A percentile compares a stretch with the other conserved stretches of the same genome.
phyloP scores from a whole-genome alignment of 2,888 invertebrate species.

The Coleophora flavipennella region DNA sequence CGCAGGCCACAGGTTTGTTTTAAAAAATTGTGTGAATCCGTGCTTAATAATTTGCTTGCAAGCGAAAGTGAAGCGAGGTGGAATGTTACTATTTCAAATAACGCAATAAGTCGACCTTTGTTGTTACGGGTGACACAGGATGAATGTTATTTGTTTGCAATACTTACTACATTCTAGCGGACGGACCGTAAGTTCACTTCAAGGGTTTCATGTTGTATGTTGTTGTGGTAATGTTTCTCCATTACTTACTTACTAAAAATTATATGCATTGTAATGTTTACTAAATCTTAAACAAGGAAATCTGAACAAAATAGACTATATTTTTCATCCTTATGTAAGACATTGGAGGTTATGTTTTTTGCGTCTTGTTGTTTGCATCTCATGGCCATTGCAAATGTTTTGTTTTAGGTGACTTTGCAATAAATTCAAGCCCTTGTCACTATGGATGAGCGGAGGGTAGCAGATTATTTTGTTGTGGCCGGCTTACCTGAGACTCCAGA shows the following conservation, averaged over 20 bases:
- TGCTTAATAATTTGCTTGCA: no score
- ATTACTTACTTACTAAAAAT: constrained; percentile 5
- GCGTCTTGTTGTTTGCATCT: constrained; percentile 11
- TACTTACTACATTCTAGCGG: constrained; percentile 27
- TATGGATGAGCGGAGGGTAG: constrained; percentile 92
- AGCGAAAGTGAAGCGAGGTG: constrained; percentile 3
- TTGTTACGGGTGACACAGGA: constrained; percentile 20
- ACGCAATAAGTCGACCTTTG: constrained; percentile 22
- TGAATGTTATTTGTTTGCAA: constrained; percentile 23
- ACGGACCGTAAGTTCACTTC: constrained; percentile 46
- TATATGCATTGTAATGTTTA: background rate
- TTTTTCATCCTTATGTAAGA: no score
- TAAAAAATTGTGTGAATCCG: constrained; percentile 10
- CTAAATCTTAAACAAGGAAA: no score
- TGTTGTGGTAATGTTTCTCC: background rate
- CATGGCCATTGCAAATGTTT: constrained; percentile 18
- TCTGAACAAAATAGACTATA: no score
- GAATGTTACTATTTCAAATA: constrained; percentile 4
- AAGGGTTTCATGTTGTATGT: constrained; percentile 38
- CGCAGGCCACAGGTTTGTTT: no score
- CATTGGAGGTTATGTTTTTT: constrained; percentile 24
- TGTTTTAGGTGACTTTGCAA: constrained; percentile 27
- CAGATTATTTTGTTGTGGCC: constrained; percentile 98
- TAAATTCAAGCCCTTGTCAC: constrained; percentile 22
- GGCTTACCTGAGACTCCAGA: constrained; percentile 90